phyloP scores from a whole-genome alignment of 2,888 invertebrate species.

The Hymenopus coronatus region DNA sequence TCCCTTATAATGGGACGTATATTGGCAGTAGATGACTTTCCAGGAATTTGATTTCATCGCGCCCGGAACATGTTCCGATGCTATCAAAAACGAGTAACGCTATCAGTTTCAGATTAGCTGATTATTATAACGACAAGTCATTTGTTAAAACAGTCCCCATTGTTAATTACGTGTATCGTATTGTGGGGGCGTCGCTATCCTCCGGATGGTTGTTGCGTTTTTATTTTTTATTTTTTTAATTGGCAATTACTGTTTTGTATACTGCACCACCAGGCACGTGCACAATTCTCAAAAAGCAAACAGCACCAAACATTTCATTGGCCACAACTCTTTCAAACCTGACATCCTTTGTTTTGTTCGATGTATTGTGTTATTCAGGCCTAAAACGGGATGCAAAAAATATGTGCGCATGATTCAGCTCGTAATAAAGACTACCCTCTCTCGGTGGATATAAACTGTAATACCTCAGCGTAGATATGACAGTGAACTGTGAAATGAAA shows the following conservation, averaged over 20 bases:
- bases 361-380: neutral
- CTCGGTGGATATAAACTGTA: no score
- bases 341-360: neutral
- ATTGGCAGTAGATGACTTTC: neutral
- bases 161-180: neutral
- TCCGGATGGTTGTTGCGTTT: no score
- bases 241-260: neutral
- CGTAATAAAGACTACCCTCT: no score
- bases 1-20: neutral
- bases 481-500: no score
- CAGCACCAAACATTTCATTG: neutral
- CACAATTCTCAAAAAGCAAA: neutral
- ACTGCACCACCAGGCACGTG: neutral
- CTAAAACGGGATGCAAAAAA: no score
- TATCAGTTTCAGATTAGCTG: neutral
- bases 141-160: neutral
- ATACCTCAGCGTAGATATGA: no score
- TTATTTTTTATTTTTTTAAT: neutral
- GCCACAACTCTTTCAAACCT: neutral
- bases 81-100: neutral
- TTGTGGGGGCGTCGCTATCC: neutral
- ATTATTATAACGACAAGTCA: neutral
- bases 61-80: neutral
- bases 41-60: neutral
- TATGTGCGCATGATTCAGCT: no score